Percentiles rank a stretch among this genome's conserved stretches.
These are phyloP conservation scores for Microcebus jonahi DNA, from an alignment of 2,113 vertebrate genomes.

Conservation along the genomic window DNA sequence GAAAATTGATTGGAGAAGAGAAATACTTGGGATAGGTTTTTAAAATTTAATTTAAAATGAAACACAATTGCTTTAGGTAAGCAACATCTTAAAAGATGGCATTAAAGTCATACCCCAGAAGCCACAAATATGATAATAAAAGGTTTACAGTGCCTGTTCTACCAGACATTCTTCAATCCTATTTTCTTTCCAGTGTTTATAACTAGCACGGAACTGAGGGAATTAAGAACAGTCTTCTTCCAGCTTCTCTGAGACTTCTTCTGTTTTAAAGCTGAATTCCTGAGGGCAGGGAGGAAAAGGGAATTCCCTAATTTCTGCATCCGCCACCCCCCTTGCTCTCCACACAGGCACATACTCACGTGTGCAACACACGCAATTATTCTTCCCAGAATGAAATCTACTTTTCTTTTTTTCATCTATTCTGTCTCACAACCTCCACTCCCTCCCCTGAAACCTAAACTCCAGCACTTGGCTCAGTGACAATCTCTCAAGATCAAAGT, in stretches of 20 bases:
- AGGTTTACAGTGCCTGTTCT: conserved; percentile 55
- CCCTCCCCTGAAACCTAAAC: conserved; percentile 33
- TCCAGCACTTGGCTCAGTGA: conserved; percentile 66
- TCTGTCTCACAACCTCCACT: neutral
- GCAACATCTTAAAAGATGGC: conserved; percentile 61
- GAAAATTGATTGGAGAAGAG: conserved; percentile 68
- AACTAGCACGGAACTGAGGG: conserved; percentile 39
- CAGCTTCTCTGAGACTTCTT: conserved; percentile 49
- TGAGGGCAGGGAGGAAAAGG: conserved; percentile 25
- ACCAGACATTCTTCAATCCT: conserved; percentile 59
- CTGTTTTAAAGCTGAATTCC: conserved; percentile 62
- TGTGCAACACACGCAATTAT: neutral
- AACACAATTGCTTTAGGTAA: conserved; percentile 65
- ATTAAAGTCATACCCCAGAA: conserved; percentile 60
- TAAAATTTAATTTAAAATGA: conserved; percentile 62
- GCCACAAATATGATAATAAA: conserved; percentile 75
- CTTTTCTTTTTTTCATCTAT: conserved; percentile 18
- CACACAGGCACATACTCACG: neutral
- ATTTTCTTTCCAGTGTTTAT: conserved; percentile 66
- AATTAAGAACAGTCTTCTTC: conserved; percentile 68
- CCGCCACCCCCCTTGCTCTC: neutral
- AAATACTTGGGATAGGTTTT: conserved; percentile 51
- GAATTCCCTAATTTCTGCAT: neutral
- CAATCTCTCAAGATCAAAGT: conserved; percentile 76
- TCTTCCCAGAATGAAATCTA: conserved; percentile 19